Percentiles rank a stretch among this genome's conserved stretches.
Evolutionary conservation across 1,140 invertebrate species (phyloP).

Genomic region (Scaptomyza montana): DNA sequence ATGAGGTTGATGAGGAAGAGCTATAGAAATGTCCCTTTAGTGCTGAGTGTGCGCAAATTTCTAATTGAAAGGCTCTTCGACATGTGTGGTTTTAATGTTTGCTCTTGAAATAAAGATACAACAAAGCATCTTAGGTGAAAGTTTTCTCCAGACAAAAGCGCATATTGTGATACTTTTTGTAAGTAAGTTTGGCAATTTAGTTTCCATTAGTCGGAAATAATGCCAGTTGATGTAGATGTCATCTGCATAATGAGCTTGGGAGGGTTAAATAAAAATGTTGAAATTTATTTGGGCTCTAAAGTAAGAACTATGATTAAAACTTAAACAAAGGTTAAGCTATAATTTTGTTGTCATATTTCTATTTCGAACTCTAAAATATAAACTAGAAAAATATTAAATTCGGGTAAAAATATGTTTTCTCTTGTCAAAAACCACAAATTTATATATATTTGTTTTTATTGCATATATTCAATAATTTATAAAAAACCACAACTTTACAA

Average conservation of each 20-base stretch:
- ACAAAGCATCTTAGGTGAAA: slow-evolving; percentile 22
- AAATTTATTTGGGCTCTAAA: neutral
- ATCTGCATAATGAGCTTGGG: slow-evolving; percentile 37
- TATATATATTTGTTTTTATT: too few species aligned
- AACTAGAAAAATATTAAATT: too few species aligned
- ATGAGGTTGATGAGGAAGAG: slow-evolving; percentile 18
- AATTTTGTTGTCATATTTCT: too few species aligned
- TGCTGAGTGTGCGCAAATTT: slow-evolving; percentile 56
- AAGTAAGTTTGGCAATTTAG: slow-evolving; percentile 46
- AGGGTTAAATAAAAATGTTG: slow-evolving; percentile 26
- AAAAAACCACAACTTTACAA: slow-evolving; percentile 12
- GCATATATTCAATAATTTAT: slow-evolving; percentile 23
- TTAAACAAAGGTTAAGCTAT: too few species aligned
- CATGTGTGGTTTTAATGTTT: slow-evolving; percentile 37
- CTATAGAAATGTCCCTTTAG: slow-evolving; percentile 56
- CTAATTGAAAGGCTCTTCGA: slow-evolving; percentile 58
- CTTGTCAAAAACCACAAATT: too few species aligned
- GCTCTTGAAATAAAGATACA: neutral
- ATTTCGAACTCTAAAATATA: too few species aligned
- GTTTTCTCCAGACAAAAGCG: slow-evolving; percentile 1
- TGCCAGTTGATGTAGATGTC: slow-evolving; percentile 4
- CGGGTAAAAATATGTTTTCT: too few species aligned
- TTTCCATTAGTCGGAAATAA: slow-evolving; percentile 47
- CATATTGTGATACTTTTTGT: slow-evolving; percentile 7
- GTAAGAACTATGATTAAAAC: too few species aligned